Percentiles rank a stretch among this genome's conserved stretches.
These are phyloP conservation scores for Bellardia pandia DNA, from an alignment of 2,888 invertebrate genomes.

Conservation along the genomic window DNA sequence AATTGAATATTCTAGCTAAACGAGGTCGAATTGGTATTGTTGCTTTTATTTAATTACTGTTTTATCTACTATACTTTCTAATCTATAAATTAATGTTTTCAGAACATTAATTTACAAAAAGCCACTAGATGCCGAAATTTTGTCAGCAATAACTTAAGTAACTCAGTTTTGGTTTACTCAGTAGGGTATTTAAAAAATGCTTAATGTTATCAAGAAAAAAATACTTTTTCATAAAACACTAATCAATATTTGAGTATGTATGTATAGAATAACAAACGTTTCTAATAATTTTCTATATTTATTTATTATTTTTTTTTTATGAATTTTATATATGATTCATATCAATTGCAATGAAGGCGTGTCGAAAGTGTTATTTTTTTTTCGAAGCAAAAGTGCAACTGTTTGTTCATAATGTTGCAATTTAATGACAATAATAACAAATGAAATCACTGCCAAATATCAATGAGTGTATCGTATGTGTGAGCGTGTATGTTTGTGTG, in stretches of 20 bases:
- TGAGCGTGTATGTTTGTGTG: not conserved
- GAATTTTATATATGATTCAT: constrained; percentile 79
- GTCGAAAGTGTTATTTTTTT: constrained; percentile 75
- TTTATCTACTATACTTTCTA: too few relatives aligned
- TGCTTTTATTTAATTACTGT: too few relatives aligned
- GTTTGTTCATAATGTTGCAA: constrained; percentile 71
- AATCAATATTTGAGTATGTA: constrained; percentile 27
- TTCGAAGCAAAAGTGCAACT: constrained; percentile 69
- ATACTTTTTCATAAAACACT: constrained; percentile 38
- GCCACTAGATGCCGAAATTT: too few relatives aligned
- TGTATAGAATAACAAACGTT: constrained; percentile 54
- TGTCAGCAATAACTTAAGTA: too few relatives aligned
- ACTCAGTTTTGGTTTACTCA: not conserved
- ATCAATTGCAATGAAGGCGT: constrained; percentile 81
- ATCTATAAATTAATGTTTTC: too few relatives aligned
- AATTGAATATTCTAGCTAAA: too few relatives aligned
- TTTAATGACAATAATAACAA: constrained; percentile 73
- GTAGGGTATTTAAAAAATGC: not conserved
- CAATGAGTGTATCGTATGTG: constrained; percentile 49
- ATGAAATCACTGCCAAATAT: constrained; percentile 72
- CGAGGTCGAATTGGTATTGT: too few relatives aligned
- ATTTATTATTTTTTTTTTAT: constrained; percentile 40
- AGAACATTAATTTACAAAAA: too few relatives aligned
- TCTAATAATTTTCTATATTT: constrained; percentile 52
- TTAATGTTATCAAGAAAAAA: not conserved